These are phyloP conservation scores for Cryptoblepharus egeriae DNA, from an alignment of 2,797 vertebrate genomes.

Conservation along the genomic window DNA sequence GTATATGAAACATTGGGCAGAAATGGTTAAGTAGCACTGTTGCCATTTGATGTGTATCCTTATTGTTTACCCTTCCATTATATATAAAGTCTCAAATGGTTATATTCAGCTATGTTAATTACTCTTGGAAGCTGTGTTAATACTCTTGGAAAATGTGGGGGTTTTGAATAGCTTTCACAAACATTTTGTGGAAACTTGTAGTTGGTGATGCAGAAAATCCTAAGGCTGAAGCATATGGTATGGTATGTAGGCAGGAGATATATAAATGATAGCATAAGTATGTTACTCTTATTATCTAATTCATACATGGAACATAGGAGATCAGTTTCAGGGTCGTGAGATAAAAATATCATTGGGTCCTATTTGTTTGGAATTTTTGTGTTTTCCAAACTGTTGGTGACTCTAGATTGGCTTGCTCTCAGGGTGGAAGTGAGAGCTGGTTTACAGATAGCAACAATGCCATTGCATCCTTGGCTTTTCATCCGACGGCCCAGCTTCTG, in stretches of 20 bases:
- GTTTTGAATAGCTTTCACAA: neutral
- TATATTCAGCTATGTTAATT: too few relatives aligned
- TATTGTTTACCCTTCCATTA: neutral
- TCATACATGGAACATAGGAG: neutral
- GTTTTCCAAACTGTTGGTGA: constrained; percentile 42
- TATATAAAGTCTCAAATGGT: neutral
- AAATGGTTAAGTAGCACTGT: neutral
- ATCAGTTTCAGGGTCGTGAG: neutral
- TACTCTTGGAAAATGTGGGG: neutral
- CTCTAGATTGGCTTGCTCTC: constrained; percentile 60
- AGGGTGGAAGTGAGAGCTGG: constrained; percentile 99
- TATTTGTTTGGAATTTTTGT: neutral
- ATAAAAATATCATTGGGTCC: neutral
- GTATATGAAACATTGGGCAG: too few relatives aligned
- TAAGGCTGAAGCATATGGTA: constrained; percentile 26
- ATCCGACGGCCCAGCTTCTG: constrained; percentile 97
- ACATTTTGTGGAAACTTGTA: neutral
- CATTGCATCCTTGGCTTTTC: constrained; percentile 96
- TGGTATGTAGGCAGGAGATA: neutral
- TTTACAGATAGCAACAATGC: constrained; percentile 98
- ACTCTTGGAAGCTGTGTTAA: neutral
- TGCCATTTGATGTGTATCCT: neutral
- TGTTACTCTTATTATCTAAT: neutral
- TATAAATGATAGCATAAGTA: neutral
- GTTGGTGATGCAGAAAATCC: neutral